Base-by-base conservation (phyloP, 2,888 invertebrate species). In the Patella ulyssiponensis region DNA sequence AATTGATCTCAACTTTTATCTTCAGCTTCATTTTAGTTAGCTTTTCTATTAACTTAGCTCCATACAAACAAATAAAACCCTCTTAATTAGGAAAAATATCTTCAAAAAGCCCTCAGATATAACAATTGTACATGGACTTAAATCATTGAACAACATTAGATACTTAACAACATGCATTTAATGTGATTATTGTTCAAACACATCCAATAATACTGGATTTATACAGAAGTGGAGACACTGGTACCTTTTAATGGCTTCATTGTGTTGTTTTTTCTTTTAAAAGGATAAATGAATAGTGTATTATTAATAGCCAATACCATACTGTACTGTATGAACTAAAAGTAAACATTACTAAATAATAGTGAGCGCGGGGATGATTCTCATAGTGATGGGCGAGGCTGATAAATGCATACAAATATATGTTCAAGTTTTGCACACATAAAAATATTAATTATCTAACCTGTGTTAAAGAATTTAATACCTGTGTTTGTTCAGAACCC, bases 1-100 rank as follows among this genome's bases (percentile, higher is more conserved):
- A 64, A 64, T 64, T 64, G 64, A 64, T 64, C 64, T 64, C 23
- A 23, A 64, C 64, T 64, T 64, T 64, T 64, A 64, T 64, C 64
- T 64, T 64, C 23, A 20, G 23, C 20, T 64, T 23, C 64, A 64
- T 64, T 64, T 64, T 20, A 64, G 64, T 64, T 64, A 64, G 64
- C 64, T 64, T 64, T 64, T 23, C 64, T 64, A 64, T 64, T 64
- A 64, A 64, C 64, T 64, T 64, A 23, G 64, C 64, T 64, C 23
- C 64, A 64, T 23, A 64, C 64, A 64, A 64, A 64, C 64, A 64
- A 64, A 64, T 64, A 64, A 64, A 64, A 20, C 64, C 64, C 64
- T 64, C 64, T 64, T 64, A 64, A 64, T 64, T 64, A 64, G 23
- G 20, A 64, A 23, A 20, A 20, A 64, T 23, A 64, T 64, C 64